phyloP scores from a whole-genome alignment of 2,113 vertebrate species.

The rat (Rattus norvegicus) region DNA sequence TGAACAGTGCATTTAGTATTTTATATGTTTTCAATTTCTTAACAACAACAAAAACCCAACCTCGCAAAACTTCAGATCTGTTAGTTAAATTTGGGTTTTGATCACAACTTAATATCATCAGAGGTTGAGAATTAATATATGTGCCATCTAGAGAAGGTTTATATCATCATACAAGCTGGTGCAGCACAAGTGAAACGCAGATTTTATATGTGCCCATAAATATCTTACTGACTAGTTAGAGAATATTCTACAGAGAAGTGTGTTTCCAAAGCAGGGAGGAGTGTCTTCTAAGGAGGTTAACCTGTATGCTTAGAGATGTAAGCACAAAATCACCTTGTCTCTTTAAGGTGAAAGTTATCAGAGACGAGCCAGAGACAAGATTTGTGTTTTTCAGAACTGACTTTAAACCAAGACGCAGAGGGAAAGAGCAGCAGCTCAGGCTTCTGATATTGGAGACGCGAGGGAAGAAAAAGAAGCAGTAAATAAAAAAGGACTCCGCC shows the following conservation, averaged over 20 bases:
- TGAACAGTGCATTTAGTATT: background rate
- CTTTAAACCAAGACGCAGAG: constrained; percentile 11
- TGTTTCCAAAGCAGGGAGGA: background rate
- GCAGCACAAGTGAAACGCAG: background rate
- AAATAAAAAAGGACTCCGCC: background rate
- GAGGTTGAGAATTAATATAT: background rate
- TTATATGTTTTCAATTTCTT: background rate
- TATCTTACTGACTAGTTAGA: background rate
- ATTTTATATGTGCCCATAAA: background rate
- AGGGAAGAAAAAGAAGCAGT: background rate
- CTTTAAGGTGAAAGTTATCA: constrained; percentile 17
- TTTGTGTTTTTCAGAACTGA: background rate
- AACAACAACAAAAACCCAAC: background rate
- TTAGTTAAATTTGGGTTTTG: background rate
- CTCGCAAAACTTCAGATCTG: background rate
- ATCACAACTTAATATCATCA: background rate
- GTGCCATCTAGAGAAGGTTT: background rate
- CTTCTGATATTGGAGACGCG: background rate
- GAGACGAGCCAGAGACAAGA: background rate
- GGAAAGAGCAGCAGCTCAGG: background rate
- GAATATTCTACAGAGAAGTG: background rate
- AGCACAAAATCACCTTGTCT: background rate
- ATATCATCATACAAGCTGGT: background rate
- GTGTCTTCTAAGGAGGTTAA: constrained; percentile 19
- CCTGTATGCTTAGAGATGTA: background rate